Base-by-base conservation (phyloP, 2,888 invertebrate species). In the Andrena camellia region DNA sequence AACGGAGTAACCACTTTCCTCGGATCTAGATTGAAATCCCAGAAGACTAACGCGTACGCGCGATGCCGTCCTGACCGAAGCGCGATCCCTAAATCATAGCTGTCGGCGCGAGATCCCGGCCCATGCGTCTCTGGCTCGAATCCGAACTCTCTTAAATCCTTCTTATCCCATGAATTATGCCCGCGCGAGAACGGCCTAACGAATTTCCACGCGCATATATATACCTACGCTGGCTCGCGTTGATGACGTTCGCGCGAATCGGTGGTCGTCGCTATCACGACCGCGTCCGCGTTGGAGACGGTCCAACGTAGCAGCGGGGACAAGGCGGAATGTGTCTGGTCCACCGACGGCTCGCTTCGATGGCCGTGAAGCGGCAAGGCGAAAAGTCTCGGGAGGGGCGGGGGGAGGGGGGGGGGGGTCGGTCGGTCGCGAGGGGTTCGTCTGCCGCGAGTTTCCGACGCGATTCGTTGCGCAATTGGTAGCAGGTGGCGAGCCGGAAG, bases 251-350 rank as follows among this genome's bases (percentile, higher is more conserved):
- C 0, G 17, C 17, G 29, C 13, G 59, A 26, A 42, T 42, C 42
- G 17, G 42, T 42, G 42, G 42, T 17, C 17, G 42, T 5, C 17
- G 42, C 42, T 13, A 42, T 13, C 42, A 4, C 17, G 42, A 42
- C 1, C 54, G 54, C 64, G 72, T 80, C 31, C 72, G 69, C 80
- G 63, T 88, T 88, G 89, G 88, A 89, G 72, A 62, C 20, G 69
- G 33, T 89, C 89, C 89, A 89, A 89, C 82, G 81, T 74, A 74
- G 84, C 83, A 88, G 86, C 87, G 75, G 57, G 0, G n/a, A n/a
- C 20, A 10, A 13, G 10, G 1, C 13, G 23, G 42, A 35, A 20
- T 20, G 52, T 2, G 52, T 2, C 13, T 20, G n/a, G 8, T 20
- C 52, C n/a, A 20, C n/a, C n/a, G 52, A 7, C 20, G n/a, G 20